These are phyloP conservation scores for Altica lythri DNA, from an alignment of 2,888 invertebrate genomes.

Conservation along the genomic window DNA sequence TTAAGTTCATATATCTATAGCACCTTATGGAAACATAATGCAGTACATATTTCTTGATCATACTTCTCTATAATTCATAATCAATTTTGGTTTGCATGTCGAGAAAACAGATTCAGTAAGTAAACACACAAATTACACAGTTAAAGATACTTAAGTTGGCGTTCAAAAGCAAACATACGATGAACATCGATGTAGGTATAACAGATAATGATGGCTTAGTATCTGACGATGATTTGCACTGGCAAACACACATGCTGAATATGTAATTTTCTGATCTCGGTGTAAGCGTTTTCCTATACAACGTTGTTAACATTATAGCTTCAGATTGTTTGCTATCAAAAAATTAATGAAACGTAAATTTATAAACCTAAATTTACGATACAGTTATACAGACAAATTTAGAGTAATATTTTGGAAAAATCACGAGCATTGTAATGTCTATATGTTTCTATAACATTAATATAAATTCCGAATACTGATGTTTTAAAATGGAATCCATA, in stretches of 20 bases:
- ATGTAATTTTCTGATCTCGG: slow-evolving; percentile 41
- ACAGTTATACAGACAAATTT: no score
- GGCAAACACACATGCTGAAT: slow-evolving; percentile 49
- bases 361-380: no score
- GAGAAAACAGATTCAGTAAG: slow-evolving; percentile 37
- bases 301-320: slow-evolving; percentile 34
- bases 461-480: no score
- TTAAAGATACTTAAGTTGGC: slow-evolving; percentile 41
- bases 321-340: no score
- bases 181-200: slow-evolving; percentile 46
- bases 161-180: slow-evolving; percentile 40
- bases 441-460: no score
- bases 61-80: slow-evolving; percentile 33
- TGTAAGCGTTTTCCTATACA: slow-evolving; percentile 26
- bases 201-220: slow-evolving; percentile 46
- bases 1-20: no score
- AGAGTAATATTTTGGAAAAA: no score
- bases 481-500: no score
- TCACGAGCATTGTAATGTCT: no score
- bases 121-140: slow-evolving; percentile 44
- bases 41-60: slow-evolving; percentile 7
- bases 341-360: no score
- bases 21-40: no score
- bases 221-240: slow-evolving; percentile 47
- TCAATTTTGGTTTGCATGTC: slow-evolving; percentile 40